Conservation (phyloP, 2,888 invertebrate genomes). For the Acholoe squamosa region DNA sequence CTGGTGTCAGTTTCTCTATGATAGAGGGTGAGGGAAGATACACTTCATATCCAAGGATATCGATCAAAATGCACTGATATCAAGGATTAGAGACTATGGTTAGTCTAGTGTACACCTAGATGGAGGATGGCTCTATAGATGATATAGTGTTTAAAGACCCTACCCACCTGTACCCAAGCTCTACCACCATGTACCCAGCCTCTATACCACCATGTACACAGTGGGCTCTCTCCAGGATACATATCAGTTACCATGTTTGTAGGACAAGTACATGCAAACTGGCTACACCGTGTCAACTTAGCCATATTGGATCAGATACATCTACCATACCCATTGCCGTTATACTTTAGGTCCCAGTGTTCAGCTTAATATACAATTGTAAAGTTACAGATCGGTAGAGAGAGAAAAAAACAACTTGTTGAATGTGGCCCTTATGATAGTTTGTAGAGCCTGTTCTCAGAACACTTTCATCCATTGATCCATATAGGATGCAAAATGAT, state of each 20-base stretch:
- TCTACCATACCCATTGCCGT: not conserved
- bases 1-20: not conserved
- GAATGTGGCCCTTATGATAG: not conserved
- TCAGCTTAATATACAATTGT: too few relatives aligned
- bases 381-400: too few relatives aligned
- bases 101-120: too few relatives aligned
- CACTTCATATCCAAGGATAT: not conserved
- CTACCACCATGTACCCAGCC: not conserved
- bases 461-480: not conserved
- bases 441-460: not conserved
- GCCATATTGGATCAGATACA: not conserved
- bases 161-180: not conserved
- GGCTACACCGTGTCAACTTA: not conserved
- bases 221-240: not conserved
- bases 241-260: constrained; percentile 26
- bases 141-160: not conserved
- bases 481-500: too few relatives aligned
- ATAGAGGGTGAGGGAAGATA: not conserved
- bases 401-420: too few relatives aligned
- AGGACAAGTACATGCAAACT: not conserved
- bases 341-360: too few relatives aligned
- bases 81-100: too few relatives aligned
- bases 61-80: too few relatives aligned
- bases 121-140: not conserved
- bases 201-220: not conserved